These are phyloP conservation scores for Nothobranchius furzeri DNA, from an alignment of 2,113 vertebrate species.

Conservation along the genomic window DNA sequence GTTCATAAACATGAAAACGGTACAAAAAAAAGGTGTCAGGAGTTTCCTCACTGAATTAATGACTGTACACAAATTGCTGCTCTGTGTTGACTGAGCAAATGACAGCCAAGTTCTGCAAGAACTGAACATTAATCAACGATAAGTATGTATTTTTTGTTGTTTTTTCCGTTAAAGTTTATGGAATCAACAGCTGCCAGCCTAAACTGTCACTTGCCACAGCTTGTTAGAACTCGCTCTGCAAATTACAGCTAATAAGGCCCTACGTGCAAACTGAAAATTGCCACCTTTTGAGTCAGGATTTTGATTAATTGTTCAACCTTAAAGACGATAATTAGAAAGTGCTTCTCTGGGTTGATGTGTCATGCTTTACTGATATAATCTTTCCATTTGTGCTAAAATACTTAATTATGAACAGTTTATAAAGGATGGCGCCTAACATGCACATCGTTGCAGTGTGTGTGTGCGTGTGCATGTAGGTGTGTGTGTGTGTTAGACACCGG, in stretches of 20 bases:
- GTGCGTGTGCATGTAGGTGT: too few species aligned
- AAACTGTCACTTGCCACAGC: conserved; percentile 3
- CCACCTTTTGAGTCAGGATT: conserved; percentile 8
- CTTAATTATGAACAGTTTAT: background rate
- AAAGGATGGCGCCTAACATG: background rate
- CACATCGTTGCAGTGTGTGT: background rate
- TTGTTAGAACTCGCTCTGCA: background rate
- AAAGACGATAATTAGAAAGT: background rate
- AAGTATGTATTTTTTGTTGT: background rate
- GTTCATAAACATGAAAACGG: background rate
- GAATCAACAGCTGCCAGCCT: conserved; percentile 1
- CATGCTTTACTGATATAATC: conserved; percentile 2
- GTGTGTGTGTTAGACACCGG: conserved; percentile 12
- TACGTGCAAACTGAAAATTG: conserved; percentile 4
- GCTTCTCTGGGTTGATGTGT: background rate
- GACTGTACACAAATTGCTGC: background rate
- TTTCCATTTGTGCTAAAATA: background rate
- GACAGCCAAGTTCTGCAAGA: conserved; percentile 16
- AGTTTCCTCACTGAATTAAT: conserved; percentile 4
- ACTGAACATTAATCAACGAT: conserved; percentile 15
- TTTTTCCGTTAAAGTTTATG: background rate
- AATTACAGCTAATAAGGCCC: background rate
- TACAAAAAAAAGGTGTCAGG: background rate
- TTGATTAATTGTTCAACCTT: conserved; percentile 9
- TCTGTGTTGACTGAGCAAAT: conserved; percentile 6